Evolutionary conservation across 2,888 invertebrate genomes (phyloP).

Genomic region (Cryptocheilus praepositus): DNA sequence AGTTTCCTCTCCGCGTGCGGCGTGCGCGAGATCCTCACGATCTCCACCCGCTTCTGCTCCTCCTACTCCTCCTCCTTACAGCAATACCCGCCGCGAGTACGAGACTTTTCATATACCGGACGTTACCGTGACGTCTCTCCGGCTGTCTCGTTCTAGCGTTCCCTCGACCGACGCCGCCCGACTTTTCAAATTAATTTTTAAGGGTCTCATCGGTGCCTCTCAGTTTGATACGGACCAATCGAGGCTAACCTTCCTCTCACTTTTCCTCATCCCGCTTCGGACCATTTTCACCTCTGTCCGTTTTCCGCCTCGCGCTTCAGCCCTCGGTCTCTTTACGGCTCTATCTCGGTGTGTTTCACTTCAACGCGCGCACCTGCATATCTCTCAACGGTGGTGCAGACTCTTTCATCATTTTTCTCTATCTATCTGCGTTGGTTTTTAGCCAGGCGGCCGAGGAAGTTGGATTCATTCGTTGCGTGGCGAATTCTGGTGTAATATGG

Average conservation of each 20-base stretch:
- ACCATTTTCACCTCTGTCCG: neutral
- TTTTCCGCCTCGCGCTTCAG: neutral
- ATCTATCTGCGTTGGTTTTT: too few relatives aligned
- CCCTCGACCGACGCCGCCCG: conserved; percentile 37
- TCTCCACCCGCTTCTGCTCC: conserved; percentile 32
- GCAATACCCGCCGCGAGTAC: conserved; percentile 3
- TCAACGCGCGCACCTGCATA: too few relatives aligned
- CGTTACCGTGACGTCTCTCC: conserved; percentile 11
- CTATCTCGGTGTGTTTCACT: neutral
- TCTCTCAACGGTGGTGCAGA: too few relatives aligned
- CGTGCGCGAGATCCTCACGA: conserved; percentile 48
- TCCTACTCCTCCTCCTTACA: conserved; percentile 20
- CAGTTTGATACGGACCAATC: conserved; percentile 26
- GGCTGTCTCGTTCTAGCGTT: neutral
- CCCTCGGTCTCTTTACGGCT: conserved; percentile 3
- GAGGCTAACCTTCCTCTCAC: conserved; percentile 5
- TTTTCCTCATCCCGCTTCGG: neutral
- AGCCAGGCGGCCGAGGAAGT: too few relatives aligned
- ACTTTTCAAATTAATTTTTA: conserved; percentile 70
- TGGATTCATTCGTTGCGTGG: too few relatives aligned
- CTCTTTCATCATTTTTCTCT: too few relatives aligned
- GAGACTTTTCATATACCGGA: conserved; percentile 39
- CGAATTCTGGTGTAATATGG: too few relatives aligned
- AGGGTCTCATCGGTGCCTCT: conserved; percentile 50
- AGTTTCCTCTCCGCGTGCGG: conserved; percentile 55